phyloP scores from a whole-genome alignment of 1,140 invertebrate genomes.

The Penaeus japonicus region DNA sequence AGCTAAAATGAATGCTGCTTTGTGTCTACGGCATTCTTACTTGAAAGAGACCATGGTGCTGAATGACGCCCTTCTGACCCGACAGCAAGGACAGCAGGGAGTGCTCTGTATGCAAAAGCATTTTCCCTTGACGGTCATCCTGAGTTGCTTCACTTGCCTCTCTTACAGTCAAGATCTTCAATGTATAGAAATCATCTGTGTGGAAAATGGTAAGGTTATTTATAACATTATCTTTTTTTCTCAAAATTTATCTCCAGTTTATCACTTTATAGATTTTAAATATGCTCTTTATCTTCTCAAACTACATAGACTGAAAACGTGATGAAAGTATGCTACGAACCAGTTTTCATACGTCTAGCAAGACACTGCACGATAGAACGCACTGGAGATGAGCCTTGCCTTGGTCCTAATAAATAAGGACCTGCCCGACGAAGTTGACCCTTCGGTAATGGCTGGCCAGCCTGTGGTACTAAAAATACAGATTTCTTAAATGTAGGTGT shows the following conservation, averaged over 20 bases:
- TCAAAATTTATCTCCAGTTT: neutral
- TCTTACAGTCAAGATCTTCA: constrained; percentile 73
- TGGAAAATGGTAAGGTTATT: constrained; percentile 13
- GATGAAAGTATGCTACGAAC: constrained; percentile 61
- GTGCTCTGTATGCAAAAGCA: constrained; percentile 83
- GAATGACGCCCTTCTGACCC: constrained; percentile 78
- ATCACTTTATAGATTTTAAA: neutral
- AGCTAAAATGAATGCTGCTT: too few species aligned
- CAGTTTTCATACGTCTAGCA: constrained; percentile 76
- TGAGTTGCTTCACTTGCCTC: constrained; percentile 73
- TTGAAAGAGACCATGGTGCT: constrained; percentile 83
- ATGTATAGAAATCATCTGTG: constrained; percentile 73
- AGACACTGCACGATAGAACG: constrained; percentile 82
- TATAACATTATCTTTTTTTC: too few species aligned
- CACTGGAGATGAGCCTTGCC: constrained; percentile 78
- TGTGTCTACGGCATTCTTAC: constrained; percentile 63
- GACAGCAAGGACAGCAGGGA: constrained; percentile 77
- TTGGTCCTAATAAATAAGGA: constrained; percentile 76
- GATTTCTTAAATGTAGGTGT: too few species aligned
- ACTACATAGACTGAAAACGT: neutral
- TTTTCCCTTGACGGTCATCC: constrained; percentile 82
- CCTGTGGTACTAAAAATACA: constrained; percentile 28
- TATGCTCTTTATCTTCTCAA: neutral
- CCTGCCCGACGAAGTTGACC: constrained; percentile 61
- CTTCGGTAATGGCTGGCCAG: constrained; percentile 35